Percentiles rank a stretch among this genome's conserved stretches.
phyloP scores from a whole-genome alignment of 1,140 invertebrate species.

The Dreissena polymorpha region DNA sequence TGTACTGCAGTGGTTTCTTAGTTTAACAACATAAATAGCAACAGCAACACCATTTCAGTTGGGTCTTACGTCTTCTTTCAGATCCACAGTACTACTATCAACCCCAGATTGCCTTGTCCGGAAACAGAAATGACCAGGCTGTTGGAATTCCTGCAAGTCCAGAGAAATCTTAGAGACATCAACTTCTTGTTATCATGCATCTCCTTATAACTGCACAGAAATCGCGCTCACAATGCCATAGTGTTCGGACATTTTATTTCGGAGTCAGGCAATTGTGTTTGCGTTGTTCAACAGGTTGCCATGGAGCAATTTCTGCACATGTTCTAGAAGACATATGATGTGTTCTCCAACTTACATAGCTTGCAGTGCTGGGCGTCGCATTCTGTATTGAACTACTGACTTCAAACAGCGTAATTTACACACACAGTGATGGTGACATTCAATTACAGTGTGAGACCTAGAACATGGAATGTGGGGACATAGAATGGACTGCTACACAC shows the following conservation, averaged over 20 bases:
- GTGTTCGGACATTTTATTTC: neutral
- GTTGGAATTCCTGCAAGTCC: slow-evolving; percentile 40
- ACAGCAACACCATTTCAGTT: neutral
- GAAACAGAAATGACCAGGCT: slow-evolving; percentile 11
- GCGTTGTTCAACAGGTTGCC: neutral
- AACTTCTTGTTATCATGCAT: neutral
- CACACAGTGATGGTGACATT: too few relatives aligned
- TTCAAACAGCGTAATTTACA: too few relatives aligned
- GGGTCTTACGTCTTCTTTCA: slow-evolving; percentile 14
- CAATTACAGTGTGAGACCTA: too few relatives aligned
- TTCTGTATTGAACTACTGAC: too few relatives aligned
- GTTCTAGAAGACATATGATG: neutral
- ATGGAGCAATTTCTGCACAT: neutral
- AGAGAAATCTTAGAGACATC: slow-evolving; percentile 39
- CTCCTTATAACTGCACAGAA: slow-evolving; percentile 24
- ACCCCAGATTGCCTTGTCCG: slow-evolving; percentile 11
- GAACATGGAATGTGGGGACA: too few relatives aligned
- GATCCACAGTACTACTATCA: slow-evolving; percentile 53
- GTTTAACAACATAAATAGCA: neutral
- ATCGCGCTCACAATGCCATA: slow-evolving; percentile 17
- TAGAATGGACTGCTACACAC: too few relatives aligned
- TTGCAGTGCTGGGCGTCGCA: too few relatives aligned
- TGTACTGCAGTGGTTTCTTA: neutral
- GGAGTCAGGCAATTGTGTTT: neutral
- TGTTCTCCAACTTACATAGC: neutral